These are phyloP conservation scores for Darevskia nairensis DNA, from an alignment of 2,797 vertebrate species.

Conservation along the genomic window DNA sequence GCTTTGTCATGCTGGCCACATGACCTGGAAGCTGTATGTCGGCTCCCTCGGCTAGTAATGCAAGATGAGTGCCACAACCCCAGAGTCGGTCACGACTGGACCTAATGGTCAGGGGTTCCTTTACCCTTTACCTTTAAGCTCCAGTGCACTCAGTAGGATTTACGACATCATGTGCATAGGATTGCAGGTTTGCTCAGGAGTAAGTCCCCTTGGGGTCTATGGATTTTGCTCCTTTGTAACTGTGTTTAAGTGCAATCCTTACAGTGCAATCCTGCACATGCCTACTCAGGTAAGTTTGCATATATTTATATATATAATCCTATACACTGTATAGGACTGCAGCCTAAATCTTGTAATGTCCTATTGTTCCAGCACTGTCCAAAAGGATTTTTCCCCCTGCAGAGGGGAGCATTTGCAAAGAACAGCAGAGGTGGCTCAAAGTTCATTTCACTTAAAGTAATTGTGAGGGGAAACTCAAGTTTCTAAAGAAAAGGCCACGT, in stretches of 20 bases:
- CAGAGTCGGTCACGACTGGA: too few species aligned
- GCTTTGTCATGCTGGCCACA: too few species aligned
- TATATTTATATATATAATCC: too few species aligned
- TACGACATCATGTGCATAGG: neutral
- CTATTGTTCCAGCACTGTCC: neutral
- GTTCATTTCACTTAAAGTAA: neutral
- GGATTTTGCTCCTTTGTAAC: too few species aligned
- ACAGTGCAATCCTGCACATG: neutral
- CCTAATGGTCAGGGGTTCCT: too few species aligned
- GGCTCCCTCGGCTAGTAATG: too few species aligned
- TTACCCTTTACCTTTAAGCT: neutral
- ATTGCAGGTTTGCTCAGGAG: neutral
- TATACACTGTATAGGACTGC: neutral
- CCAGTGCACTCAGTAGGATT: neutral
- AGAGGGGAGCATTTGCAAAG: slow-evolving; percentile 34
- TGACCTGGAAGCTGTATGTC: too few species aligned
- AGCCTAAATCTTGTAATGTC: slow-evolving; percentile 3
- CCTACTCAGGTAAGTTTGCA: too few species aligned
- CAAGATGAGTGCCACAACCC: too few species aligned
- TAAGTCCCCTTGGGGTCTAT: neutral
- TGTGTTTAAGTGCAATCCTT: neutral
- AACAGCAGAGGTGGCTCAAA: neutral
- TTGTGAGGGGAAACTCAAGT: neutral
- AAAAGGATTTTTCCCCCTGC: slow-evolving; percentile 29
- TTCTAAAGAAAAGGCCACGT: neutral